Evolutionary conservation across 2,797 vertebrate species (phyloP), one percentile per base, ranked within the genome.

Genomic region (Enteromius afrohamiltoni): DNA sequence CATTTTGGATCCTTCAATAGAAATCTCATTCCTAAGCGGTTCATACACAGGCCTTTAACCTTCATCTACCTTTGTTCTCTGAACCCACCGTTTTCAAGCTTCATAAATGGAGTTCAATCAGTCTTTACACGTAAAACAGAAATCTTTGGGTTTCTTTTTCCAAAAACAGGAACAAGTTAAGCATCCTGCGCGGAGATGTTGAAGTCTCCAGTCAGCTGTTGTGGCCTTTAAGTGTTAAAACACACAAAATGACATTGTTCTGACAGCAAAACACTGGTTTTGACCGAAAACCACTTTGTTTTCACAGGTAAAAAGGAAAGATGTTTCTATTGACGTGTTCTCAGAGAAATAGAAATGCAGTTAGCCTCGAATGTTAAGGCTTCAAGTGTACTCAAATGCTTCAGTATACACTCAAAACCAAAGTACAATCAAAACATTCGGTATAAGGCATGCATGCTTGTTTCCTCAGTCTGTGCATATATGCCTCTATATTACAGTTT

Each of bases 181-280:
- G 6, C n/a, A 29, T 62, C 65, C 26, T 16, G 6, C 8, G 4
- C 8, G 4, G 21, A 42, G 29, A 62, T 71, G 34, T 47, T 34
- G 26, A 62, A 71, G 31, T 26, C 26, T 77, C 10, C 21, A 14
- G 51, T 31, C n/a, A 34, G n/a, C 21, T 26, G 0, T 78, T 37
- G 31, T 42, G 82, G 9, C 49, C 75, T 83, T 13, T 13, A 83
- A 83, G 82, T 83, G 82, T 83, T 83, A 83, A 83, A 83, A 83
- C 82, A 83, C 82, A 83, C 82, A 68, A 34, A 71, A 83, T 47
- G 8, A 60, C 70, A 55, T 21, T 19, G 65, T 70, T 78, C 74
- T 49, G 75, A 23, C 62, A 71, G 82, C 67, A 78, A 78, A 78
- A 83, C 53, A 78, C 73, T 67, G 70, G 13, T 16, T 65, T 45